These are phyloP conservation scores for human (Homo sapiens) DNA, from an alignment of 2,113 vertebrate genomes.

Conservation along the genomic window GRCh38 chrX:44386501-44387000, in stretches of 20 bases:
- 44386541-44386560: background rate
- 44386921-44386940: background rate
- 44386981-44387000: background rate
- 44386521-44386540: background rate
- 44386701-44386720: conserved; percentile 19
- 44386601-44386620: background rate
- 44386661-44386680: background rate
- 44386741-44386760: background rate
- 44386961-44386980: background rate
- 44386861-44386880: background rate
- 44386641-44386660: background rate
- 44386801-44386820: background rate
- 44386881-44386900: background rate
- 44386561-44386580: background rate
- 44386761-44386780: background rate
- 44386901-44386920: background rate
- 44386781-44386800: background rate
- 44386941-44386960: background rate
- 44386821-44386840: background rate
- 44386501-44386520: no score
- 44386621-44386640: background rate
- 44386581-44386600: background rate
- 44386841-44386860: background rate
- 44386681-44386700: background rate
- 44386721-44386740: background rate